Evolutionary conservation across 2,888 invertebrate genomes (phyloP).

Genomic region (Parnassius mnemosyne): DNA sequence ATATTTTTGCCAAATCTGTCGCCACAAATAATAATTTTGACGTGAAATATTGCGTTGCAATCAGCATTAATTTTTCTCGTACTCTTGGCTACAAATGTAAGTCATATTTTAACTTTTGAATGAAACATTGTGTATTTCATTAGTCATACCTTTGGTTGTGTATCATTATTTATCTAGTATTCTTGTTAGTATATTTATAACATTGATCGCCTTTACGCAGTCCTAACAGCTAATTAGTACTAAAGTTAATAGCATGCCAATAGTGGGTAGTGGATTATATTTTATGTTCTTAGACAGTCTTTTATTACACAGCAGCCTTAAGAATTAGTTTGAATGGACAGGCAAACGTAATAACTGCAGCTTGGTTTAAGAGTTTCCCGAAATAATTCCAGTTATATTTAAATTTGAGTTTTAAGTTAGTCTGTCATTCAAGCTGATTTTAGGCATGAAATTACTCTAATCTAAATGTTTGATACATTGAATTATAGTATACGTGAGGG

Average conservation of each 20-base stretch:
- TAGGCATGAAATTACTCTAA: too few relatives aligned
- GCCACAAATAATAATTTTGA: slow-evolving; percentile 6
- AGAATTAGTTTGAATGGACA: too few relatives aligned
- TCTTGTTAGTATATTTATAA: slow-evolving; percentile 36
- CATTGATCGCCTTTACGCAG: slow-evolving; percentile 28
- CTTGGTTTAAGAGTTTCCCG: too few relatives aligned
- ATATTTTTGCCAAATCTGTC: neutral
- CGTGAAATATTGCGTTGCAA: slow-evolving; percentile 27
- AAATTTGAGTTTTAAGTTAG: too few relatives aligned
- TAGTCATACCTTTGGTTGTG: slow-evolving; percentile 40
- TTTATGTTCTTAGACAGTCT: slow-evolving; percentile 16
- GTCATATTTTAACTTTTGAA: slow-evolving; percentile 23
- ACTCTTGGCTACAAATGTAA: slow-evolving; percentile 1
- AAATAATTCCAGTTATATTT: too few relatives aligned
- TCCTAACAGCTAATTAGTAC: slow-evolving; percentile 39
- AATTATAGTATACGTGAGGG: too few relatives aligned
- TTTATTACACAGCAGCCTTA: neutral
- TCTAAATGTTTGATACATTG: too few relatives aligned
- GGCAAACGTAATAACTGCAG: too few relatives aligned
- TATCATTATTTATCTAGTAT: slow-evolving; percentile 46
- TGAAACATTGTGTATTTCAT: slow-evolving; percentile 31
- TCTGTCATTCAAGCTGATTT: too few relatives aligned
- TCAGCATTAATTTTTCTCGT: slow-evolving; percentile 17
- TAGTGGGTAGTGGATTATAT: slow-evolving; percentile 40
- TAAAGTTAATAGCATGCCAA: slow-evolving; percentile 44